Percentiles rank a stretch among this genome's conserved stretches.
Conservation (phyloP, 2,888 invertebrate genomes). For the Oscheius sp. region DNA sequence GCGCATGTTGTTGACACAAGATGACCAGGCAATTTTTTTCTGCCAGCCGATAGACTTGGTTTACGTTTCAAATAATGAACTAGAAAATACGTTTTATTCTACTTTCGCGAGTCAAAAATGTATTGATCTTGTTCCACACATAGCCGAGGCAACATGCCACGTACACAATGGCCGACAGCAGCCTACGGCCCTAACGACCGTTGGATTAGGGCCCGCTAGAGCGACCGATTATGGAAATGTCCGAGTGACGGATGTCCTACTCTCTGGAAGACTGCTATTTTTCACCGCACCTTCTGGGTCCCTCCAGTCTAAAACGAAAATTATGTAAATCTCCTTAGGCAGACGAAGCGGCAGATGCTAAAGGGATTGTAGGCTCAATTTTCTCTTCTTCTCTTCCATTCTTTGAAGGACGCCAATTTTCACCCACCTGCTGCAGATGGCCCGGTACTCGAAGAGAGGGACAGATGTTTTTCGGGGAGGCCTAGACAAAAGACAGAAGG, state of each 20-base stretch:
- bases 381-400: too few species aligned
- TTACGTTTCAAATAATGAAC: too few species aligned
- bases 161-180: conserved; percentile 27
- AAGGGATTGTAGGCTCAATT: too few species aligned
- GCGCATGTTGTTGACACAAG: too few species aligned
- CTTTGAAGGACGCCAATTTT: neutral
- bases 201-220: conserved; percentile 29
- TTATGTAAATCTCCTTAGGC: too few species aligned
- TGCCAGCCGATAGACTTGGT: too few species aligned
- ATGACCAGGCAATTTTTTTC: too few species aligned
- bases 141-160: conserved; percentile 29
- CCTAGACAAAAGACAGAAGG: neutral
- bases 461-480: conserved; percentile 2
- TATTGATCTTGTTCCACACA: conserved; percentile 21
- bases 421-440: conserved; percentile 14
- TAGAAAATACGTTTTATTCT: too few species aligned
- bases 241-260: conserved; percentile 25
- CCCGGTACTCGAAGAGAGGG: neutral
- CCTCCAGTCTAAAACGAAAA: too few species aligned
- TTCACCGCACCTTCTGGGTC: neutral
- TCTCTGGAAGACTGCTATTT: conserved; percentile 19
- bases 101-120: too few species aligned
- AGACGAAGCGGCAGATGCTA: too few species aligned
- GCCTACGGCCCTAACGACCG: conserved; percentile 25
- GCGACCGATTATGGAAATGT: conserved; percentile 29